phyloP scores from a whole-genome alignment of 2,888 invertebrate genomes.

The Yponomeuta sedellus region DNA sequence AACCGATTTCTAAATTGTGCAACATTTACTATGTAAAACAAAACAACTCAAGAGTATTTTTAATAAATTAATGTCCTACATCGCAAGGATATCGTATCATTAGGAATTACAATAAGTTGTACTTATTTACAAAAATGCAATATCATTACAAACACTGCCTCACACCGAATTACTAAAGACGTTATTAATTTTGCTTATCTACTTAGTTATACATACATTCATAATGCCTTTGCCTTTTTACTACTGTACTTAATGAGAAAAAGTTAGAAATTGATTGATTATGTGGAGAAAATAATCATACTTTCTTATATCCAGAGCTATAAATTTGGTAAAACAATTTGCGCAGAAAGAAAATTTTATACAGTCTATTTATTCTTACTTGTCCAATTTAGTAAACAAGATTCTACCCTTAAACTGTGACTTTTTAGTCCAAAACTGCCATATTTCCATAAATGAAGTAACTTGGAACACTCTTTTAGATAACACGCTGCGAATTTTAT shows the following conservation, averaged over 20 bases:
- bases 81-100: constrained; percentile 39
- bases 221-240: constrained; percentile 4
- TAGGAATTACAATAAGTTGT: constrained; percentile 43
- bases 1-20: constrained; percentile 58
- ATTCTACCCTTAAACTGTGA: no score
- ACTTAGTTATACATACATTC: constrained; percentile 2
- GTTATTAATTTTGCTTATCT: constrained; percentile 5
- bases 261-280: neutral
- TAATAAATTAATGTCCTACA: constrained; percentile 64
- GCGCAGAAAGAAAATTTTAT: neutral
- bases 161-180: constrained; percentile 6
- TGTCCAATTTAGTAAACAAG: no score
- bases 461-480: no score
- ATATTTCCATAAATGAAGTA: no score
- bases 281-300: constrained; percentile 25
- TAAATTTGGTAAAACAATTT: neutral
- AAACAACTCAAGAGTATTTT: constrained; percentile 66
- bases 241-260: neutral
- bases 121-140: constrained; percentile 74
- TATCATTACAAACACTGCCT: constrained; percentile 20
- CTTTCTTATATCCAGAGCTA: neutral
- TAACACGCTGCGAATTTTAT: no score
- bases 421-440: no score
- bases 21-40: constrained; percentile 69
- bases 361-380: no score